Evolutionary conservation across 2,797 vertebrate species (phyloP).

Genomic region (Acrocephalus scirpaceus): DNA sequence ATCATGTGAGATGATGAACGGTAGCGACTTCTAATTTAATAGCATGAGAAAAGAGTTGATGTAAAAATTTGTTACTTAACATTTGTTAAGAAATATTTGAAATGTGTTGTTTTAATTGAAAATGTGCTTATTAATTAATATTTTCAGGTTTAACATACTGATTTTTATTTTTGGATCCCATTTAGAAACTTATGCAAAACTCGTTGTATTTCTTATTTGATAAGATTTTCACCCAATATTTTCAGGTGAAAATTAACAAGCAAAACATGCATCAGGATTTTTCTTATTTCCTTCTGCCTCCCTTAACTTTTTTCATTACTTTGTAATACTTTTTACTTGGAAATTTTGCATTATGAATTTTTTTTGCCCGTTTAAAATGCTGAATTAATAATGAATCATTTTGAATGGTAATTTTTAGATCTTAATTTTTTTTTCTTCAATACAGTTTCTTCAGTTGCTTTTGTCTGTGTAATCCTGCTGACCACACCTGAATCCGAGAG

Average conservation of each 20-base stretch:
- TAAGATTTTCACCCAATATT: not conserved
- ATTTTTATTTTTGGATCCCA: not conserved
- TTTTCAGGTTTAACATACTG: not conserved
- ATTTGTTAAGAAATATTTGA: not conserved
- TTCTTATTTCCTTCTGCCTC: not conserved
- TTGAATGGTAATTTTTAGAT: not conserved
- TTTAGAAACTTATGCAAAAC: not conserved
- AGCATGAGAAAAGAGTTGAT: not conserved
- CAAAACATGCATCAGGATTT: not conserved
- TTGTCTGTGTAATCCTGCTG: not conserved
- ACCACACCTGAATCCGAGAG: not conserved
- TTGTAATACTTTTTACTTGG: not conserved
- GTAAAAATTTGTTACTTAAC: not conserved
- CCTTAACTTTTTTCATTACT: not conserved
- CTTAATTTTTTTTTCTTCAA: not conserved
- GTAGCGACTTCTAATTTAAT: rapidly evolving
- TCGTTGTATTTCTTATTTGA: not conserved
- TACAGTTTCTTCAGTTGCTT: not conserved
- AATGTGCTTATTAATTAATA: not conserved
- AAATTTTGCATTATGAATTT: not conserved
- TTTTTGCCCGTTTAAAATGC: not conserved
- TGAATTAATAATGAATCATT: not conserved
- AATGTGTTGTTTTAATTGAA: not conserved
- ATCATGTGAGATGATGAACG: not conserved
- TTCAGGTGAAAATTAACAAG: not conserved